A percentile compares a stretch with the other conserved stretches of the same genome.
Evolutionary conservation across 92 coral and sea anemone species (phyloP).

Genomic region (Porites lobata): DNA sequence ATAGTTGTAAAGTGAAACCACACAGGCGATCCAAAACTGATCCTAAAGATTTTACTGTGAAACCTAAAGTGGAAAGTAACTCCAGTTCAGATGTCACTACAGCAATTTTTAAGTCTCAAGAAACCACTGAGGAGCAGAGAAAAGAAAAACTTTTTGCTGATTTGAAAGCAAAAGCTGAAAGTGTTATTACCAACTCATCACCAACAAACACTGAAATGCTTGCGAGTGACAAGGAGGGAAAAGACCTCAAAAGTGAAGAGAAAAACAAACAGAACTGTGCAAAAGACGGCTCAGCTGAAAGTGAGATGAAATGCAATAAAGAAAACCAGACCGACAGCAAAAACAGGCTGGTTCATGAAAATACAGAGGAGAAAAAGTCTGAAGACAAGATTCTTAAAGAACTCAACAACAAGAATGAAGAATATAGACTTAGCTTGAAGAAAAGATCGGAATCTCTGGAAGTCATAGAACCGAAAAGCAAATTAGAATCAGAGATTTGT

Average conservation of each 20-base stretch:
- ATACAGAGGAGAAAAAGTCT: not conserved
- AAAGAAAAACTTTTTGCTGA: constrained; percentile 36
- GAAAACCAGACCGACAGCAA: constrained; percentile 18
- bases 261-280: not conserved
- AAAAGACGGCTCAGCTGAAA: constrained; percentile 1
- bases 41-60: constrained; percentile 61
- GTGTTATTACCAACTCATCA: constrained; percentile 14
- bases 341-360: constrained; percentile 2
- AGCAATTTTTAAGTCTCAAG: constrained; percentile 62
- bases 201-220: constrained; percentile 3
- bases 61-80: not conserved
- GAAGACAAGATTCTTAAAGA: constrained; percentile 23
- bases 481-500: not conserved
- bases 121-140: constrained; percentile 34
- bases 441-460: constrained; percentile 26
- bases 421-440: constrained; percentile 7
- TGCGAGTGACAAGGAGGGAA: constrained; percentile 18
- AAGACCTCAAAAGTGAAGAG: not conserved
- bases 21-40: constrained; percentile 79
- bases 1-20: constrained; percentile 9
- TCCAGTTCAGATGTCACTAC: constrained; percentile 56
- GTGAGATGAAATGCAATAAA: not conserved
- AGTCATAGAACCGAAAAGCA: constrained; percentile 5
- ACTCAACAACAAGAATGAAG: constrained; percentile 11
- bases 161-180: constrained; percentile 37